phyloP scores from a whole-genome alignment of 2,113 vertebrate species.

The Martes martes region DNA sequence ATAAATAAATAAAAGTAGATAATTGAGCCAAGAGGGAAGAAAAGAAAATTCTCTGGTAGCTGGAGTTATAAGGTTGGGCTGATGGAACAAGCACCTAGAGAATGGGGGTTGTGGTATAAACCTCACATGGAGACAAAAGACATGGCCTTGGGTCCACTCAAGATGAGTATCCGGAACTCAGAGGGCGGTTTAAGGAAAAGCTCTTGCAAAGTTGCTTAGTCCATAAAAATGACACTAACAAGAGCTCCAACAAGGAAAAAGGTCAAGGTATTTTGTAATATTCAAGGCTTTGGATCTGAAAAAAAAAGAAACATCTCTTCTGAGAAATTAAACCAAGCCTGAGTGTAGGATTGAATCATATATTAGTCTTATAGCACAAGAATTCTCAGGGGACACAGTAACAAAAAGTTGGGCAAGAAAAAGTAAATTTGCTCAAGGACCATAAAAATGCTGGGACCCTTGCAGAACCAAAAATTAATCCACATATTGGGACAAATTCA shows the following conservation, averaged over 20 bases:
- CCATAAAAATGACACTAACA: neutral
- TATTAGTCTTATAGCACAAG: neutral
- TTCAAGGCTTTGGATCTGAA: neutral
- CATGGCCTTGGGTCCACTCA: neutral
- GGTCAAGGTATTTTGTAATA: neutral
- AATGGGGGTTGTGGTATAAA: neutral
- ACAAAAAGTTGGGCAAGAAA: neutral
- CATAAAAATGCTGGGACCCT: neutral
- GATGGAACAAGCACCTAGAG: neutral
- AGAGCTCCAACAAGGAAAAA: neutral
- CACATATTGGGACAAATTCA: neutral
- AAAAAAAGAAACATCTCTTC: neutral
- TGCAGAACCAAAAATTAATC: neutral
- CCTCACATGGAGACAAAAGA: neutral
- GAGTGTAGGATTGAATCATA: neutral
- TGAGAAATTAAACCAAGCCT: slow-evolving; percentile 14
- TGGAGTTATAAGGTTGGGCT: neutral
- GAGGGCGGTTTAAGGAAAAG: neutral
- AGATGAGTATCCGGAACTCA: neutral
- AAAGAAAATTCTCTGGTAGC: neutral
- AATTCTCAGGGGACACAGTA: neutral
- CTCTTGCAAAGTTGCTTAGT: neutral
- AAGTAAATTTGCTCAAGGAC: neutral
- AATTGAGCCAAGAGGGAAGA: neutral
- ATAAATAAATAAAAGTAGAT: neutral